Evolutionary conservation across 2,113 vertebrate species (phyloP), one percentile per base, ranked within the genome.

Genomic region (Pyxicephalus adspersus): DNA sequence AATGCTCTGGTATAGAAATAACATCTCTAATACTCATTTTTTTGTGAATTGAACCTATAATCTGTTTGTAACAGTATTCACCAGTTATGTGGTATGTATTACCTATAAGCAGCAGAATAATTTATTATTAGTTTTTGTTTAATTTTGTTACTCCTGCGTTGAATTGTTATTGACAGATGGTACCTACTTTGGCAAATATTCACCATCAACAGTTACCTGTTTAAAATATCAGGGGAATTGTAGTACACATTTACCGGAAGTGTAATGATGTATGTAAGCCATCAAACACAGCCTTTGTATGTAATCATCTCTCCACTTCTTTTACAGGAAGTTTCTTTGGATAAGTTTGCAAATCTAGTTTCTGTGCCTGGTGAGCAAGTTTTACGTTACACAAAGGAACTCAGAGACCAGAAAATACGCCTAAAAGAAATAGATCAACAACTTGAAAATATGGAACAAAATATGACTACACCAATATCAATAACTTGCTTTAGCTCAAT

Each of bases 391-490:
- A 89, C 83, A 86, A 96, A 91, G 88, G 93, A 94, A 78, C 90
- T 90, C 81, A 91, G 94, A 83, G 89, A 91, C 81, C 92, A 94
- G 34, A 91, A 95, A 89, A 90, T 83, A 75, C 91, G 93, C 19
- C 91, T 98, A 85, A 91, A 84, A 87, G 93, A 95, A 84, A 98
- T 98, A 84, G 91, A 97, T 86, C 90, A 90, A 80, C 93, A 96
- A 76, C 93, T 98, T 90, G 92, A 93, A 87, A 87, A 85, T 25
- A 88, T 98, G 83, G 88, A 85, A 64, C 86, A 64, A 57, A 73
- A 52, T 7, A 64, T 52, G 52, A 45, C 16, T 15, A 34, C 19
- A 9, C 23, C 25, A 23, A 65, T 26, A 9, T 31, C 64, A 5
- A 7, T 65, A 22, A 16, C 64, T 25, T 51, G 28, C 29, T 57